phyloP scores from a whole-genome alignment of 2,797 vertebrate genomes.

The Rhinella marina region DNA sequence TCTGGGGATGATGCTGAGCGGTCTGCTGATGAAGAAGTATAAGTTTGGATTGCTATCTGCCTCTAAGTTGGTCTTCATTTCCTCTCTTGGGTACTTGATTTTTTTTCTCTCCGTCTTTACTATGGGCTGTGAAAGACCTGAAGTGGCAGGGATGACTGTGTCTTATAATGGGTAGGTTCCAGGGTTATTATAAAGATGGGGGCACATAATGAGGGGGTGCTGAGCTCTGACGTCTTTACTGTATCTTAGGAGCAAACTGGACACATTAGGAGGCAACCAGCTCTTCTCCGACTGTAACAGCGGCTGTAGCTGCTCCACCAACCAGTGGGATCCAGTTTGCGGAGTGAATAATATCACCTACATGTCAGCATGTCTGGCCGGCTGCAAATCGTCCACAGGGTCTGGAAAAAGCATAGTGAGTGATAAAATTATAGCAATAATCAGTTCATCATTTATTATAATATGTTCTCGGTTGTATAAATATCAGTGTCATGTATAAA shows the following conservation, averaged over 20 bases:
- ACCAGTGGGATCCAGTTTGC: conserved; percentile 89
- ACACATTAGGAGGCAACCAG: conserved; percentile 51
- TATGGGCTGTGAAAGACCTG: conserved; percentile 70
- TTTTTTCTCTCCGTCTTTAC: conserved; percentile 31
- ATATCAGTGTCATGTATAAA: too few species aligned
- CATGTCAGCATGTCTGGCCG: conserved; percentile 85
- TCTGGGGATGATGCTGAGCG: conserved; percentile 72
- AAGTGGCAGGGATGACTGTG: conserved; percentile 74
- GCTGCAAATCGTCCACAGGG: conserved; percentile 76
- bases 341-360: conserved; percentile 86
- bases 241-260: conserved; percentile 60
- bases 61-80: conserved; percentile 62
- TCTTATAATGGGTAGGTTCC: conserved; percentile 71
- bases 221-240: background rate
- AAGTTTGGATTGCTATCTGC: conserved; percentile 67
- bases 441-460: too few species aligned
- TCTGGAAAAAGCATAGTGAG: conserved; percentile 80
- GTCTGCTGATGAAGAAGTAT: conserved; percentile 74
- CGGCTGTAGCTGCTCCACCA: conserved; percentile 79
- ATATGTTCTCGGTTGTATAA: too few species aligned
- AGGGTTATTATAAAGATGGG: conserved; percentile 63
- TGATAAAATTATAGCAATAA: background rate
- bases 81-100: conserved; percentile 30
- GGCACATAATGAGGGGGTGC: background rate
- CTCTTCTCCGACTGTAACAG: conserved; percentile 80